Conservation (phyloP, 2,113 vertebrate genomes). For the Thomomys bottae region DNA sequence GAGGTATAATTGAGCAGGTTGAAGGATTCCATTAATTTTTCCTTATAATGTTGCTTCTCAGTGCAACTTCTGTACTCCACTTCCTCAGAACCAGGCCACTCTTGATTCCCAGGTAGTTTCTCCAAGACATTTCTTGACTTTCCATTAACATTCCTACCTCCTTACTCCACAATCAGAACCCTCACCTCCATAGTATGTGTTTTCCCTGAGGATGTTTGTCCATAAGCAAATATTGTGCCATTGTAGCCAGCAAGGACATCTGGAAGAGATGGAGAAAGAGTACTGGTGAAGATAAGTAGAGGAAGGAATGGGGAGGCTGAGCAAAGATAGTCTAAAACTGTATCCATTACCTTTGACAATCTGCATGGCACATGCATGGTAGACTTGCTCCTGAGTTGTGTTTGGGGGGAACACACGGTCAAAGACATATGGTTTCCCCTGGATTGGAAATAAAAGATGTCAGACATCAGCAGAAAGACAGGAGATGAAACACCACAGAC, state of each 20-base stretch:
- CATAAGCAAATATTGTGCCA: constrained; percentile 96
- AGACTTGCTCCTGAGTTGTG: constrained; percentile 95
- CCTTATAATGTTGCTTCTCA: background rate
- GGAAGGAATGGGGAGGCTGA: background rate
- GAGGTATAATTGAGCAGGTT: background rate
- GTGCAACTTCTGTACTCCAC: background rate
- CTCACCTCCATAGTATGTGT: constrained; percentile 97
- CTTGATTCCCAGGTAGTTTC: background rate
- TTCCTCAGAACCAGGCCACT: background rate
- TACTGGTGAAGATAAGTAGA: background rate
- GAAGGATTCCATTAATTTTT: background rate
- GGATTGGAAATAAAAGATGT: constrained; percentile 24
- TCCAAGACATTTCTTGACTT: background rate
- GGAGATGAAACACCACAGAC: background rate
- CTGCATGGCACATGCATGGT: constrained; percentile 94
- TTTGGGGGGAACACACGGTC: constrained; percentile 94
- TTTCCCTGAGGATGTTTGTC: constrained; percentile 96
- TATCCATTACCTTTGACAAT: constrained; percentile 93
- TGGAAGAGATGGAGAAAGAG: constrained; percentile 74
- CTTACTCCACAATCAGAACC: background rate
- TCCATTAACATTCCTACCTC: background rate
- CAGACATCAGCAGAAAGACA: background rate
- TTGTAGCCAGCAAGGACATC: constrained; percentile 96
- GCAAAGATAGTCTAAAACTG: background rate
- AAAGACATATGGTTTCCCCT: constrained; percentile 93